Percentiles rank a stretch among this genome's conserved stretches.
phyloP scores from a whole-genome alignment of 1,140 invertebrate species.

The Harlomillsia oculata region DNA sequence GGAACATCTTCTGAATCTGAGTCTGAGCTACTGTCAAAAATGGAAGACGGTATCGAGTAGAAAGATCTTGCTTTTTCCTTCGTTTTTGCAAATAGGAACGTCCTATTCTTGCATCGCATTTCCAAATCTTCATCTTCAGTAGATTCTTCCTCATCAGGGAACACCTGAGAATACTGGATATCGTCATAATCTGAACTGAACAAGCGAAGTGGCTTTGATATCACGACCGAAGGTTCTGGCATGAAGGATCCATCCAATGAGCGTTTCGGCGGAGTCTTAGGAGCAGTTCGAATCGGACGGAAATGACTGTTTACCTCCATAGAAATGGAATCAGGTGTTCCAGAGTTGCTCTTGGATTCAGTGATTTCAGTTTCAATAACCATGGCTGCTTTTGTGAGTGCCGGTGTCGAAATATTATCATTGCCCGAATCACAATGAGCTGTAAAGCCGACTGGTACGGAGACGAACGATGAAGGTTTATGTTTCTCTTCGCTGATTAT shows the following conservation, averaged over 20 bases:
- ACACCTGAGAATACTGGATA: neutral
- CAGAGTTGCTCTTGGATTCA: neutral
- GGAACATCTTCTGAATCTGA: too few species aligned
- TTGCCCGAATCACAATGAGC: too few species aligned
- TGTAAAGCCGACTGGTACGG: too few species aligned
- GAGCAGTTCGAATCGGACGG: slow-evolving; percentile 21
- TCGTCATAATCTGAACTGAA: too few species aligned
- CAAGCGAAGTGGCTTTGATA: slow-evolving; percentile 11
- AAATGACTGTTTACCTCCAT: slow-evolving; percentile 22
- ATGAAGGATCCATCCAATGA: slow-evolving; percentile 17
- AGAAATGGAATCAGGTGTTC: slow-evolving; percentile 23
- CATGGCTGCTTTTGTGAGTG: too few species aligned
- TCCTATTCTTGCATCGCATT: neutral
- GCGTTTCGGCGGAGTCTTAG: slow-evolving; percentile 21
- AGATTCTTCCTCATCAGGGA: neutral
- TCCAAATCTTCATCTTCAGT: neutral
- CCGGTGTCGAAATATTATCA: too few species aligned
- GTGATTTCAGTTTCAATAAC: too few species aligned
- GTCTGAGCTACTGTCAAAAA: neutral
- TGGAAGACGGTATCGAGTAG: neutral
- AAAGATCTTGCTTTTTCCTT: neutral
- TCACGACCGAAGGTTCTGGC: slow-evolving; percentile 19
- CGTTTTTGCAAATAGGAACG: neutral
- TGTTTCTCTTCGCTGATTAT: too few species aligned
- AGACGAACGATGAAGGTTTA: too few species aligned